Conservation (phyloP, 2,888 invertebrate genomes). For the Acanthococcus lagerstroemiae region DNA sequence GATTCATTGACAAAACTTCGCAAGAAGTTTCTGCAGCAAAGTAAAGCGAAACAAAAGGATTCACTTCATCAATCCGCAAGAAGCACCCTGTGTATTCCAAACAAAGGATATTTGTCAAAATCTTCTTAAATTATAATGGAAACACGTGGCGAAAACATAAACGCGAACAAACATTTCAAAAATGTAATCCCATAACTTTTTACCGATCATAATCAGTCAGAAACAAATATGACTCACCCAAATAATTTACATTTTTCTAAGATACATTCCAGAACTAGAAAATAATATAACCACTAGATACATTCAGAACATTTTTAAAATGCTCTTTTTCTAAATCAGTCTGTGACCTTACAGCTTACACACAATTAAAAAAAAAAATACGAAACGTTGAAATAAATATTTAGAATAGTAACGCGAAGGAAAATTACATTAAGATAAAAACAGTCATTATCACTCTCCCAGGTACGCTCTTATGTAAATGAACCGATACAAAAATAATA, state of each 20-base stretch:
- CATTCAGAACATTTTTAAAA: neutral
- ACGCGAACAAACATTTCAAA: too few relatives aligned
- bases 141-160: too few relatives aligned
- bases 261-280: neutral
- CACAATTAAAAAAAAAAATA: neutral
- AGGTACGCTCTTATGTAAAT: neutral
- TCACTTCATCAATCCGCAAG: too few relatives aligned
- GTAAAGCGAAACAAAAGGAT: too few relatives aligned
- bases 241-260: neutral
- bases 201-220: too few relatives aligned
- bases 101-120: too few relatives aligned
- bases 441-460: slow-evolving; percentile 9
- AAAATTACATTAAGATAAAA: neutral
- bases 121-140: too few relatives aligned
- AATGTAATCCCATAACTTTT: too few relatives aligned
- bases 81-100: too few relatives aligned
- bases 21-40: too few relatives aligned
- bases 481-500: neutral
- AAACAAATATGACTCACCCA: too few relatives aligned
- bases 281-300: neutral
- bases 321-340: neutral
- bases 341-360: neutral
- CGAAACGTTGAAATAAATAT: neutral
- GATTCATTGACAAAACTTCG: too few relatives aligned
- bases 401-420: neutral